These are phyloP conservation scores for Rhabdophis nuchalis DNA, from an alignment of 2,797 vertebrate species.

Conservation along the genomic window DNA sequence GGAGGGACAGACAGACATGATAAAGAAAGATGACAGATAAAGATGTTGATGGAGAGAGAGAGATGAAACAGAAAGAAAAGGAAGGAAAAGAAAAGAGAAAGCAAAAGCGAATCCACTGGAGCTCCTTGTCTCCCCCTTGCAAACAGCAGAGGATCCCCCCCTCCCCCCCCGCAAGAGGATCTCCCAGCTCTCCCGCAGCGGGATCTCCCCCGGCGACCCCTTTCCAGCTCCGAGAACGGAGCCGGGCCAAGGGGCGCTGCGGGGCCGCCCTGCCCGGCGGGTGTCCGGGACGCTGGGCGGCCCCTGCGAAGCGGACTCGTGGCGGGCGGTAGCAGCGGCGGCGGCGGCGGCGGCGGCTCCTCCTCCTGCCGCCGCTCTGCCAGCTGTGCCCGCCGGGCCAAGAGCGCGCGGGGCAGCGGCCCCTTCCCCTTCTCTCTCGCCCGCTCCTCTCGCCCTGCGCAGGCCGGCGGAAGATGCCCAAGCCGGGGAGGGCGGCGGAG, in stretches of 20 bases:
- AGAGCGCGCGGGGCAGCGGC: slow-evolving; percentile 27
- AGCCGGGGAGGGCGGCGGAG: neutral
- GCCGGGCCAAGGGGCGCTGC: slow-evolving; percentile 42
- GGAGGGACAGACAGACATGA: too few relatives aligned
- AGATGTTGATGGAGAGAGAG: neutral
- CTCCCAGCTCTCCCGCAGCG: neutral
- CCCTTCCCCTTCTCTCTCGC: slow-evolving; percentile 29
- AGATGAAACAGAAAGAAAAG: neutral
- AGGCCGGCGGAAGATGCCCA: slow-evolving; percentile 69
- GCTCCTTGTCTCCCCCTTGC: neutral
- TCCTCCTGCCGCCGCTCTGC: neutral
- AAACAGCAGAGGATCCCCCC: neutral
- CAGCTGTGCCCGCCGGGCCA: neutral
- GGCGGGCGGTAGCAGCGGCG: slow-evolving; percentile 1
- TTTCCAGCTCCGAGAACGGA: neutral
- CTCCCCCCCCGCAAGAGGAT: too few relatives aligned
- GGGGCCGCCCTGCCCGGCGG: slow-evolving; percentile 24
- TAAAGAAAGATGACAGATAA: too few relatives aligned
- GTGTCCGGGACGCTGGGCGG: slow-evolving; percentile 47
- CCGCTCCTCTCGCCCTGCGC: slow-evolving; percentile 68
- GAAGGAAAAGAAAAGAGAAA: too few relatives aligned
- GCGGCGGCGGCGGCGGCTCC: neutral
- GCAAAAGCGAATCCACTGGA: neutral
- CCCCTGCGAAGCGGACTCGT: slow-evolving; percentile 82
- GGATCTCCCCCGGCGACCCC: neutral